Conservation (phyloP, 2,888 invertebrate genomes). For the Thera britannica region DNA sequence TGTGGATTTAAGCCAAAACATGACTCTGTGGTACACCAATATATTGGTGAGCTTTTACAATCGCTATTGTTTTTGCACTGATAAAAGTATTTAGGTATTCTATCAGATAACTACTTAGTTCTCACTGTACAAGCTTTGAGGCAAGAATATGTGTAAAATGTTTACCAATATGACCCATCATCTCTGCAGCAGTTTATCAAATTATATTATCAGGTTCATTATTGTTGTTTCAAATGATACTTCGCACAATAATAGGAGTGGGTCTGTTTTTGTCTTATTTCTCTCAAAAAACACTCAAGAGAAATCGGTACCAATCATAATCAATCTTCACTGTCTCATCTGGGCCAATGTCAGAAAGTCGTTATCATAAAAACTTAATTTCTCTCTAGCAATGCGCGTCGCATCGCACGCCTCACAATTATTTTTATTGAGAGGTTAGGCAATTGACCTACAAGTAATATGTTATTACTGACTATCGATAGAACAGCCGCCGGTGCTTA, state of each 20-base stretch:
- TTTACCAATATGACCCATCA: too few relatives aligned
- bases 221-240: too few relatives aligned
- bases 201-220: too few relatives aligned
- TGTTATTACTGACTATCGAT: conserved; percentile 62
- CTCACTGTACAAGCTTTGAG: neutral
- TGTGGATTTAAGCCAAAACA: conserved; percentile 77
- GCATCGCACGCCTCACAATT: conserved; percentile 61
- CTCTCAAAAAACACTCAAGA: neutral
- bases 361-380: conserved; percentile 47
- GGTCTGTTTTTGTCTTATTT: too few relatives aligned
- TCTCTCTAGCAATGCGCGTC: conserved; percentile 45
- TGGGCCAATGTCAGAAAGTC: conserved; percentile 43
- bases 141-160: too few relatives aligned
- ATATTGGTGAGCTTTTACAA: conserved; percentile 73
- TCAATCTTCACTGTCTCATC: conserved; percentile 33
- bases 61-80: conserved; percentile 8
- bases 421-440: conserved; percentile 68
- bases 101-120: neutral
- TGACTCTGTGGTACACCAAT: conserved; percentile 83
- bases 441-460: conserved; percentile 76
- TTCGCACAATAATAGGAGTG: too few relatives aligned
- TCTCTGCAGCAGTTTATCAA: too few relatives aligned
- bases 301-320: conserved; percentile 27
- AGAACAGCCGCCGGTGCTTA: conserved; percentile 61
- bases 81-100: neutral